These are phyloP conservation scores for Oxyruncus cristatus DNA, from an alignment of 2,113 vertebrate genomes.

Conservation along the genomic window DNA sequence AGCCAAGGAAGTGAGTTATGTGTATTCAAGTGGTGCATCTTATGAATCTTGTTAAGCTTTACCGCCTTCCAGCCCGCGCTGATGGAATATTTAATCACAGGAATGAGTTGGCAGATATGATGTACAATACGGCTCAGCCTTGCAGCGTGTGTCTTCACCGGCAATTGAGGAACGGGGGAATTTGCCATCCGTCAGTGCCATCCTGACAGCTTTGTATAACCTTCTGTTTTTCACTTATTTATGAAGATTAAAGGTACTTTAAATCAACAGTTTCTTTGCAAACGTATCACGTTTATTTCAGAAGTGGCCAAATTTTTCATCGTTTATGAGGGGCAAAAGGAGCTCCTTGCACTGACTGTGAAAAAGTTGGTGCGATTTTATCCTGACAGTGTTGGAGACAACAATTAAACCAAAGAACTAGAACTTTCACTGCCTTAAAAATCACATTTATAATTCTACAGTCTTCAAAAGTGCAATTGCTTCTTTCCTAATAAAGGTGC, in stretches of 20 bases:
- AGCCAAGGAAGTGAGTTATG: constrained; percentile 80
- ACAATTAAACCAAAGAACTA: background rate
- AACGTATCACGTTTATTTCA: constrained; percentile 71
- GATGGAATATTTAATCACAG: constrained; percentile 89
- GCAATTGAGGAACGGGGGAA: constrained; percentile 74
- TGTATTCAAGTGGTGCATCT: constrained; percentile 78
- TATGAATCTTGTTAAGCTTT: constrained; percentile 85
- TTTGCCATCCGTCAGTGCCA: constrained; percentile 75
- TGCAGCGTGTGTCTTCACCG: constrained; percentile 61
- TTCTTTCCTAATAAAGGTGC: background rate
- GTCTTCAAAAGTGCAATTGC: background rate
- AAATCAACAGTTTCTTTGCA: constrained; percentile 74
- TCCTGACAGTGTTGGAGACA: background rate
- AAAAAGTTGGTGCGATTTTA: background rate
- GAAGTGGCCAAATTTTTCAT: constrained; percentile 70
- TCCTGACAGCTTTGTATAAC: constrained; percentile 78
- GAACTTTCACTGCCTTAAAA: background rate
- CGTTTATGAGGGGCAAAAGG: constrained; percentile 44
- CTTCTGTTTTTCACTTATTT: constrained; percentile 76
- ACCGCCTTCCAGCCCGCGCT: constrained; percentile 72
- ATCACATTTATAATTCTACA: background rate
- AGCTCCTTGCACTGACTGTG: background rate
- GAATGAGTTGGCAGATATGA: constrained; percentile 83
- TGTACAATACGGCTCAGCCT: constrained; percentile 73
- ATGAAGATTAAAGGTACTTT: constrained; percentile 81